A percentile compares a stretch with the other conserved stretches of the same genome.
phyloP scores from a whole-genome alignment of 2,888 invertebrate species.

The Pyrrhia umbra region DNA sequence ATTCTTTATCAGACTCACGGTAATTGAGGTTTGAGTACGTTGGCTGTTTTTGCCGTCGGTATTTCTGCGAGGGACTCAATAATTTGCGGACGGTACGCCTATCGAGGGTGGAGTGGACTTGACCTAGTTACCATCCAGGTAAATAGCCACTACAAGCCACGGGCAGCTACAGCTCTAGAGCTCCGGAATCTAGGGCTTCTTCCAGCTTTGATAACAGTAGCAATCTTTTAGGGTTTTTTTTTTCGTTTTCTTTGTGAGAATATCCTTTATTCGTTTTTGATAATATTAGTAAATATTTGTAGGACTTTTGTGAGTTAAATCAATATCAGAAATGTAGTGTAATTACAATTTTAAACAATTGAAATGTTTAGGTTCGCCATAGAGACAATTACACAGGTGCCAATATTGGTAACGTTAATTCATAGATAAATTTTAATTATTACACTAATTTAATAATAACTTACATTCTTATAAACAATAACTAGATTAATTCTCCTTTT shows the following conservation, averaged over 20 bases:
- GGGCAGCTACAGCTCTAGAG: constrained; percentile 9
- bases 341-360: no score
- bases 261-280: neutral
- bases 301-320: neutral
- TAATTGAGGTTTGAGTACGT: constrained; percentile 43
- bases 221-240: neutral
- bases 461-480: no score
- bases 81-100: constrained; percentile 56
- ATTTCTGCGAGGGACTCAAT: constrained; percentile 46
- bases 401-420: no score
- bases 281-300: neutral
- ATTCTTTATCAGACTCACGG: constrained; percentile 44
- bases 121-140: constrained; percentile 62
- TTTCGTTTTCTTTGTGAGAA: neutral
- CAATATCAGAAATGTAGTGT: neutral
- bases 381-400: no score
- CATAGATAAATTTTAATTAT: no score
- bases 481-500: no score
- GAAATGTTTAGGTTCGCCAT: no score
- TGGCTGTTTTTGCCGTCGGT: constrained; percentile 45
- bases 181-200: constrained; percentile 20
- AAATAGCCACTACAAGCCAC: constrained; percentile 50
- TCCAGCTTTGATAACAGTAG: constrained; percentile 11
- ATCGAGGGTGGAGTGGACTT: constrained; percentile 57
- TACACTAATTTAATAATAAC: no score